Base-by-base conservation (phyloP, 2,113 vertebrate genomes). In the Trogon melanurus region DNA sequence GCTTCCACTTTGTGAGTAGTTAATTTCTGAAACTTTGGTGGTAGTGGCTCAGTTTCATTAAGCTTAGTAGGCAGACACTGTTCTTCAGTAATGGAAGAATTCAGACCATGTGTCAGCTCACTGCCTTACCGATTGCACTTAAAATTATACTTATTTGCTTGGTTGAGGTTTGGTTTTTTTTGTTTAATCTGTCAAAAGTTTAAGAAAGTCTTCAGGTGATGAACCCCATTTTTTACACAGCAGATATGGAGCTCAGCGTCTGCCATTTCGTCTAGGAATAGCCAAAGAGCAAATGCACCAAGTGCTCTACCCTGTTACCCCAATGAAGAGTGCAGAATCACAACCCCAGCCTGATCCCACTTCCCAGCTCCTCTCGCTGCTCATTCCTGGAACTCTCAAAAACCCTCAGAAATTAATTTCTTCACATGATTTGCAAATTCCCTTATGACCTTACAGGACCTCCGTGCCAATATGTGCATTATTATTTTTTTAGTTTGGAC, bases 301-400 rank as follows among this genome's bases (percentile, higher is more conserved):
- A 84, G 71, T 5, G 74, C 89, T 60, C 73, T 54, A 79, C 53
- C 91, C 48, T 81, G 71, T 82, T 96, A 96, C 61, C 58, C 51
- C 13, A 79, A 62, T 79, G 94, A 97, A 19, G 5, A 93, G 47
- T 51, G 69, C 53, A 45, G 38, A 93, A 80, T 53, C 53, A 75
- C 67, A 72, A 8, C 13, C 14, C 27, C 4, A 3, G 22, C 19
- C 67, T 88, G 30, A 66, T 44, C n/a, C 36, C 3, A 0, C 45
- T 61, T 89, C 56, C 70, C 34, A 44, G 14, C 21, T 71, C 32
- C 29, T 78, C 48, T 69, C 2, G 0, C 29, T 3, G 2, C 11
- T 73, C 36, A 25, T 89, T 79, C 34, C 38, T 74, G 47, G 34
- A 90, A 76, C 16, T 70, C 6, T 67, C 23, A 38, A 60, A 27